Base-by-base conservation (phyloP, 2,797 vertebrate genomes). In the Myripristis murdjan region DNA sequence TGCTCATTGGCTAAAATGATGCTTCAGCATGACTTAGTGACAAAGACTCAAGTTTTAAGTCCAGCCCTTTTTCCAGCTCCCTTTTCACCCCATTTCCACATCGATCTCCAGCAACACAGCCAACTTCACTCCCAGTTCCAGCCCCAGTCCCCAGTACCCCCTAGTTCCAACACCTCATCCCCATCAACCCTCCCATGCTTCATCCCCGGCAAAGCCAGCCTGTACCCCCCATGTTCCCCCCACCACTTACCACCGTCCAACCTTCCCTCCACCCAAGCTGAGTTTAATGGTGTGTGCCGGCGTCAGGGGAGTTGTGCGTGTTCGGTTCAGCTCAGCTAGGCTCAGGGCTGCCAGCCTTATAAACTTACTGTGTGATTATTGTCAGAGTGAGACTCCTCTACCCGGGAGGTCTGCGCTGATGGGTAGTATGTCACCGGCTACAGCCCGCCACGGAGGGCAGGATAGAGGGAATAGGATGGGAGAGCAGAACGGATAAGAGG, bases 271-370 rank as follows among this genome's bases (percentile, higher is more conserved):
- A 82, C 84, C 75, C 90, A 84, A 63, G 86, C 91, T 78, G 91
- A 89, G 92, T 89, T 89, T 93, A 93, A 94, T 94, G 93, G 91
- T 93, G 91, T 94, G 90, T 92, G 85, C 87, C 79, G 61, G 88
- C 84, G 63, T 90, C 84, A 75, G 79, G 90, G 89, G 90, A 92
- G 88, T 77, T 53, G 81, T 78, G 70, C 87, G 84, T 74, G 90
- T 68, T 91, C 87, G 84, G 61, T 85, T 89, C 75, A 89, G 55
- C 56, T 85, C 81, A 92, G 80, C 86, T 92, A 85, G 70, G 86
- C 89, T 86, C 79, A 81, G 82, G 79, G 79, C 86, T 90, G 87
- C 78, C 88, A 82, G 89, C 86, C 63, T 89, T 90, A 88, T 87
- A 87, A 93, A 88, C 92, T 93, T 93, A 87, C 89, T 93, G 83